Percentiles rank a stretch among this genome's conserved stretches.
Conservation (phyloP, 1,140 invertebrate species). For the Potamilus streckersoni region DNA sequence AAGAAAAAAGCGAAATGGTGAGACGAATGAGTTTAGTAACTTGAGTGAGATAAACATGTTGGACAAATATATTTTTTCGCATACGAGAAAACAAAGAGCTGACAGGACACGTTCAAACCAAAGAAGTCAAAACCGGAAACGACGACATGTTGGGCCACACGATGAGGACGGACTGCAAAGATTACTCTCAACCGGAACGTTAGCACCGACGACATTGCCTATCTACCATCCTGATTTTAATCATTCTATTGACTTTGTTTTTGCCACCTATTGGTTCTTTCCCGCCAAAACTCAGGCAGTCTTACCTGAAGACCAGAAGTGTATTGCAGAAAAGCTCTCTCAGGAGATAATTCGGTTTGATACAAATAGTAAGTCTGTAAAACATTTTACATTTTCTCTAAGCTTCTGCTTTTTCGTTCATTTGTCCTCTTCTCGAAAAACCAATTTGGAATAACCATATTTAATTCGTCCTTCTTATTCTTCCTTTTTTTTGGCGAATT, state of each 20-base stretch:
- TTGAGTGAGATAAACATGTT: not conserved
- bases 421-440: too few relatives aligned
- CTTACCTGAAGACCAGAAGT: slow-evolving; percentile 67
- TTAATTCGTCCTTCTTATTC: too few relatives aligned
- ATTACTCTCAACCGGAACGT: slow-evolving; percentile 68
- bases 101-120: not conserved
- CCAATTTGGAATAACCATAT: too few relatives aligned
- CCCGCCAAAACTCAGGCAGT: slow-evolving; percentile 68
- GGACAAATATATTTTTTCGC: slow-evolving; percentile 8
- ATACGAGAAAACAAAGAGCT: slow-evolving; percentile 3
- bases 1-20: not conserved
- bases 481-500: too few relatives aligned
- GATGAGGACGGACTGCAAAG: slow-evolving; percentile 68
- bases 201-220: slow-evolving; percentile 65
- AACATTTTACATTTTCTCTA: too few relatives aligned
- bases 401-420: too few relatives aligned
- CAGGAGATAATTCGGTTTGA: slow-evolving; percentile 66
- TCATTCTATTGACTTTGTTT: slow-evolving; percentile 69
- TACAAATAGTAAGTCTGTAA: slow-evolving; percentile 56
- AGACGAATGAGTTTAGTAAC: not conserved
- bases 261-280: slow-evolving; percentile 73
- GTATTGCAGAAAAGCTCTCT: slow-evolving; percentile 66
- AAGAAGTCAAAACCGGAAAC: slow-evolving; percentile 15
- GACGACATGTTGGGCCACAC: slow-evolving; percentile 69
- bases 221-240: slow-evolving; percentile 52